These are phyloP conservation scores for Orthosia gracilis DNA, from an alignment of 2,888 invertebrate species.

Conservation along the genomic window DNA sequence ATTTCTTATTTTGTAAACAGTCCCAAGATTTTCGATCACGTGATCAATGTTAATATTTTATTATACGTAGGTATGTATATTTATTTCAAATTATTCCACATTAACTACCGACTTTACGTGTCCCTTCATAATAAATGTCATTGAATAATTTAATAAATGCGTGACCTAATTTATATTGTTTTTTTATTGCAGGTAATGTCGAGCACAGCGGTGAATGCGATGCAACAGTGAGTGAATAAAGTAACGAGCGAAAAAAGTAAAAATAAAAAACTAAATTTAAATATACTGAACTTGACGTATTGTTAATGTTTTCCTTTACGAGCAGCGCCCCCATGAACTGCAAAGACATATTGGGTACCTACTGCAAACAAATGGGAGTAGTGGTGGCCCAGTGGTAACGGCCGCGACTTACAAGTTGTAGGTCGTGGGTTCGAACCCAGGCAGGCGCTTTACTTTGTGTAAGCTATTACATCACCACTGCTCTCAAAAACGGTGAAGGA, in stretches of 20 bases:
- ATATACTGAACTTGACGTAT: constrained; percentile 16
- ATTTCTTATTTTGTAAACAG: neutral
- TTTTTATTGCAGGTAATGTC: constrained; percentile 52
- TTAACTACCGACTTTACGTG: constrained; percentile 18
- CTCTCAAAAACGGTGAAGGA: too few species aligned
- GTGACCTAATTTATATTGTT: constrained; percentile 41
- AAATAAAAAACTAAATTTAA: constrained; percentile 30
- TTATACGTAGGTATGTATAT: constrained; percentile 15
- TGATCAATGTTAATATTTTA: constrained; percentile 31
- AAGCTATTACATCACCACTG: too few species aligned
- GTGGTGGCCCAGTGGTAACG: too few species aligned
- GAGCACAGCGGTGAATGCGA: constrained; percentile 14
- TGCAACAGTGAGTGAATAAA: constrained; percentile 29
- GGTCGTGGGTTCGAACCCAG: too few species aligned
- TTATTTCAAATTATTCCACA: constrained; percentile 35
- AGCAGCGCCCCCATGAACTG: neutral
- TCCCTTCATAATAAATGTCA: constrained; percentile 29
- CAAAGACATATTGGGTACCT: constrained; percentile 1
- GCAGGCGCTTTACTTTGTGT: too few species aligned
- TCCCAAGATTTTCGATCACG: constrained; percentile 10
- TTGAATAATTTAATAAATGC: constrained; percentile 40
- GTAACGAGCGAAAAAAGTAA: too few species aligned
- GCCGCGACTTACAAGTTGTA: too few species aligned
- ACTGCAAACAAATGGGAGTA: too few species aligned
- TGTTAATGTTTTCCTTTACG: constrained; percentile 11